These are phyloP conservation scores for Spongilla lacustris DNA, from an alignment of 37 sponge, comb jelly and placozoan species.

Conservation along the genomic window DNA sequence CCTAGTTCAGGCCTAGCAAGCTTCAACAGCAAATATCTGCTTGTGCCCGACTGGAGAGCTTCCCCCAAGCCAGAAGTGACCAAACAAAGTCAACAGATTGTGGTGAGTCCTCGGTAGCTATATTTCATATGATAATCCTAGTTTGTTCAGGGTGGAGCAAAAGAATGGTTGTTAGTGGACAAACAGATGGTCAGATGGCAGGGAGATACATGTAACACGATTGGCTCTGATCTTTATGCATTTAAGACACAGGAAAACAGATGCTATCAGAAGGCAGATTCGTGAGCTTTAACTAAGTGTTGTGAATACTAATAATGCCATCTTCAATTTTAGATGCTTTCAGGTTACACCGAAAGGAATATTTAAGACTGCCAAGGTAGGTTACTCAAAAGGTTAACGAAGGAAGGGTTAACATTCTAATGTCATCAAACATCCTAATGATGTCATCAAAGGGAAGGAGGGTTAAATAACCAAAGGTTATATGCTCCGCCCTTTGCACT, in stretches of 20 bases:
- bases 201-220: constrained; percentile 64
- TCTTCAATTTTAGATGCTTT: constrained; percentile 28
- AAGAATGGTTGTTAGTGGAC: constrained; percentile 76
- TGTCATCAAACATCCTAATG: too few relatives aligned
- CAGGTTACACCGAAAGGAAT: constrained; percentile 39
- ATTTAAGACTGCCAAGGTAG: constrained; percentile 42
- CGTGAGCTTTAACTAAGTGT: constrained; percentile 53
- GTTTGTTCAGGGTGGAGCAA: constrained; percentile 51
- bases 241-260: constrained; percentile 49
- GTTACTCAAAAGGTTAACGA: not conserved
- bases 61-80: not conserved
- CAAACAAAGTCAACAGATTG: constrained; percentile 30
- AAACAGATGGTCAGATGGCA: constrained; percentile 63
- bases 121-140: not conserved
- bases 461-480: too few relatives aligned
- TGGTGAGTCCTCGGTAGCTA: constrained; percentile 7
- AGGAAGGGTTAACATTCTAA: not conserved
- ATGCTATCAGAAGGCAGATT: constrained; percentile 51
- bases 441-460: too few relatives aligned
- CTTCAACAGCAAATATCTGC: constrained; percentile 62
- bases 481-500: not conserved
- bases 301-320: not conserved
- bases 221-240: constrained; percentile 51
- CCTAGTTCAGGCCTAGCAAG: constrained; percentile 26
- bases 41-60: constrained; percentile 66